Percentiles rank a stretch among this genome's conserved stretches.
Conservation (phyloP, 2,113 vertebrate genomes). For the Solea solea region DNA sequence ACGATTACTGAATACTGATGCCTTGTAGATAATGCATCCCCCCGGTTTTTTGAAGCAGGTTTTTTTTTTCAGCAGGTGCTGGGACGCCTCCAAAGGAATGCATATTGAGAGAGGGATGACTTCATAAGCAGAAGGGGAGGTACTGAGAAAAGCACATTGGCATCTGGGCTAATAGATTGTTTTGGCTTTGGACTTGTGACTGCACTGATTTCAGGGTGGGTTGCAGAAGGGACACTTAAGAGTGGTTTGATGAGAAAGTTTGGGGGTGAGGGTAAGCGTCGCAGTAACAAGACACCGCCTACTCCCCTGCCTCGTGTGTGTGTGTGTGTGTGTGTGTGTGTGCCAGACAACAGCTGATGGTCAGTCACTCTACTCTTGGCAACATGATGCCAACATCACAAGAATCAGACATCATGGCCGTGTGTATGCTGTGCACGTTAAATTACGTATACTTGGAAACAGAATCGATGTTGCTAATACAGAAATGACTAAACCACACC, state of each 20-base stretch:
- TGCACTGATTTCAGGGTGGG: conserved; percentile 26
- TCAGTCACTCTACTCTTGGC: conserved; percentile 15
- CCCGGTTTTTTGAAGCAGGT: conserved; percentile 4
- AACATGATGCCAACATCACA: conserved; percentile 16
- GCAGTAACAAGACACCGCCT: conserved; percentile 44
- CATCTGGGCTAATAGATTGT: neutral
- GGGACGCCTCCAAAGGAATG: conserved; percentile 4
- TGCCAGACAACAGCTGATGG: conserved; percentile 42
- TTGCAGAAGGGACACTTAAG: conserved; percentile 25
- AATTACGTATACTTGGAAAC: neutral
- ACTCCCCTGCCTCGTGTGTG: conserved; percentile 30
- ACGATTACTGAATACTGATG: conserved; percentile 45
- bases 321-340: conserved; percentile 9
- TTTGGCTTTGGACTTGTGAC: conserved; percentile 5
- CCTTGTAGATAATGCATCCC: conserved; percentile 12
- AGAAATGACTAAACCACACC: neutral
- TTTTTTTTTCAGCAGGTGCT: conserved; percentile 33
- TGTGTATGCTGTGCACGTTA: neutral
- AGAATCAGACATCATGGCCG: conserved; percentile 8
- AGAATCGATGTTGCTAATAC: neutral
- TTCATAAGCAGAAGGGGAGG: conserved; percentile 7
- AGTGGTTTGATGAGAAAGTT: conserved; percentile 37
- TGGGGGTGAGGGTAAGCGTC: conserved; percentile 29
- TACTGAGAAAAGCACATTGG: neutral
- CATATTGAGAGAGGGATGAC: conserved; percentile 17